These are phyloP conservation scores for Chloropsis hardwickii DNA, from an alignment of 2,113 vertebrate species.

Conservation along the genomic window DNA sequence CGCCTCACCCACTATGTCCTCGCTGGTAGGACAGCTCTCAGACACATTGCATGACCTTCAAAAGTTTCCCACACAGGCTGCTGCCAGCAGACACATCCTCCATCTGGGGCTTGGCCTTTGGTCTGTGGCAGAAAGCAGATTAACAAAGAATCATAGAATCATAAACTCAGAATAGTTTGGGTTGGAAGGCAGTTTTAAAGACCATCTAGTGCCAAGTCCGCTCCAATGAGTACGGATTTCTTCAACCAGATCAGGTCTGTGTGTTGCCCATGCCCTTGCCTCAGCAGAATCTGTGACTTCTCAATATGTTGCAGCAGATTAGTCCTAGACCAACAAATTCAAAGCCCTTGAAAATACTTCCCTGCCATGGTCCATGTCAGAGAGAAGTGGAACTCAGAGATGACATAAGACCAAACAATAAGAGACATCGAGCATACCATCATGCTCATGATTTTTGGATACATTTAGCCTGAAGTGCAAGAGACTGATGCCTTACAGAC, in stretches of 20 bases:
- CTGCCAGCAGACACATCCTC: not conserved
- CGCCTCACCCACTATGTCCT: not conserved
- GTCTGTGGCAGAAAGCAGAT: not conserved
- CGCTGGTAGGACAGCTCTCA: rapidly evolving
- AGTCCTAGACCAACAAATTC: not conserved
- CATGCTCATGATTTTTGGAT: not conserved
- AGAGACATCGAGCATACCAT: rapidly evolving
- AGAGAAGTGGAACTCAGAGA: not conserved
- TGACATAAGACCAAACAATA: not conserved
- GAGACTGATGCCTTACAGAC: not conserved
- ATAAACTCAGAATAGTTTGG: not conserved
- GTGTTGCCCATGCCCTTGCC: not conserved
- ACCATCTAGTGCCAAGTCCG: not conserved
- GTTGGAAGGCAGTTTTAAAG: not conserved
- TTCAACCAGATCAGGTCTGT: not conserved
- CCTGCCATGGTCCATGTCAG: not conserved
- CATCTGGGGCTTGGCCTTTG: not conserved
- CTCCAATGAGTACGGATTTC: not conserved
- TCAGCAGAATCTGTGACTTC: not conserved
- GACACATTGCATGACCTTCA: not conserved
- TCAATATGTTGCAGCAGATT: not conserved
- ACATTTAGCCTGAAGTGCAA: not conserved
- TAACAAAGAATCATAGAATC: not conserved
- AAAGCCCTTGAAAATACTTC: not conserved
- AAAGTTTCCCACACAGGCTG: not conserved